phyloP scores from a whole-genome alignment of 2,113 vertebrate species.

The Hyperopisus bebe region DNA sequence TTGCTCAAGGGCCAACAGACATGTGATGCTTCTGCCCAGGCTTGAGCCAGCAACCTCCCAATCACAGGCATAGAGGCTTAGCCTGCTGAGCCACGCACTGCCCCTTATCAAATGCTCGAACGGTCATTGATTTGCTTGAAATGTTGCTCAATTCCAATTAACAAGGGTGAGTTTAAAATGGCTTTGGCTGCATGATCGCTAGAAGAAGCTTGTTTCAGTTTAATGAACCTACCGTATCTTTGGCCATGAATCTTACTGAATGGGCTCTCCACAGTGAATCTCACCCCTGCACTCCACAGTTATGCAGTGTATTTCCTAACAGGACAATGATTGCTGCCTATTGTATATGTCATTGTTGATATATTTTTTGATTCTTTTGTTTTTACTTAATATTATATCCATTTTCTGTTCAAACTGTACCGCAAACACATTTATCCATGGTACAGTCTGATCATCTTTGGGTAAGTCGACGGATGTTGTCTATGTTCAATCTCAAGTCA shows the following conservation, averaged over 20 bases:
- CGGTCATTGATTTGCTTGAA: neutral
- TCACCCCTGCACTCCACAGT: neutral
- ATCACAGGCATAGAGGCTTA: neutral
- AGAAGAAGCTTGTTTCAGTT: neutral
- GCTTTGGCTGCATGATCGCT: neutral
- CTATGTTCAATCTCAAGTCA: neutral
- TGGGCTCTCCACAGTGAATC: neutral
- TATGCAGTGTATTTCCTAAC: neutral
- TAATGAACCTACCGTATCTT: neutral
- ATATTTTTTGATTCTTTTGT: neutral
- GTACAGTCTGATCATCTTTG: neutral
- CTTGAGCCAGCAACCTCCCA: neutral
- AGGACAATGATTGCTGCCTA: neutral
- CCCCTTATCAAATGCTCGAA: neutral
- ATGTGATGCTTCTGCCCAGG: neutral
- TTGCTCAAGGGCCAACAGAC: neutral
- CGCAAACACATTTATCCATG: neutral
- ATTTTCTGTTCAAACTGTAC: neutral
- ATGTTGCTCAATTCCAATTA: neutral
- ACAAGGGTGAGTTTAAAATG: neutral
- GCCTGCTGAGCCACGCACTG: neutral
- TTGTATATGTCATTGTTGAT: neutral
- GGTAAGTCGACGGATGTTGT: neutral
- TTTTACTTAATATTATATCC: neutral
- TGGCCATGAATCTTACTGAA: neutral